Base-by-base conservation (phyloP, 2,113 vertebrate species). In the Rhea pennata region DNA sequence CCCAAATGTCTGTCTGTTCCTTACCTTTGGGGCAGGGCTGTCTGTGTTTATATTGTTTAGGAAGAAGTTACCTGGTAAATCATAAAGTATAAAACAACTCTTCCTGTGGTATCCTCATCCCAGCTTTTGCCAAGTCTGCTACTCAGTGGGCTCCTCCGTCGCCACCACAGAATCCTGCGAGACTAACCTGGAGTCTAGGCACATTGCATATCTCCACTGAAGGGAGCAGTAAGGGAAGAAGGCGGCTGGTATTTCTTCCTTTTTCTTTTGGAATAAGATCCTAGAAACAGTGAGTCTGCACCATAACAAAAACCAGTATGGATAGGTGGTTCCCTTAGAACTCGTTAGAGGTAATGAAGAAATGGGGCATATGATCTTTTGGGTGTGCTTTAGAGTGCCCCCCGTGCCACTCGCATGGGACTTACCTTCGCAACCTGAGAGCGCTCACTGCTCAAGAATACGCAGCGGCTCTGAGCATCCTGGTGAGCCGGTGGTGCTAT, bases 41-140 rank as follows among this genome's bases (percentile, higher is more conserved):
- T 46, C 33, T 51, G 14, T 9, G 50, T 36, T 87, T 46, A 2
- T 17, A 2, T 10, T 48, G 70, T 29, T 88, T 14, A 50, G 46
- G 85, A 12, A 48, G 53, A 50, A 81, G 14, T 54, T 61, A 20
- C 0, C 0, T 0, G 1, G n/a, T 40, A 19, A 62, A 40, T 51
- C 9, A 2, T 3, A 2, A 64, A 33, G 26, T 56, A 4, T 1
- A 14, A 59, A 65, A 36, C 6, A 3, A 0, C 1, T 70, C 50
- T 20, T 42, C 9, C 10, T 4, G n/a, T 48, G 29, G 33, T 27
- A 24, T 15, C 10, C 29, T 54, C 7, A 9, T 23, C 74, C 58
- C 48, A 10, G 31, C 27, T 27, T 64, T 33, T 36, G 16, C 59
- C 31, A 33, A 12, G 31, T 26, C 48, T 51, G 51, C 71, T 53